phyloP scores from a whole-genome alignment of 2,113 vertebrate species.

The Suncus etruscus region DNA sequence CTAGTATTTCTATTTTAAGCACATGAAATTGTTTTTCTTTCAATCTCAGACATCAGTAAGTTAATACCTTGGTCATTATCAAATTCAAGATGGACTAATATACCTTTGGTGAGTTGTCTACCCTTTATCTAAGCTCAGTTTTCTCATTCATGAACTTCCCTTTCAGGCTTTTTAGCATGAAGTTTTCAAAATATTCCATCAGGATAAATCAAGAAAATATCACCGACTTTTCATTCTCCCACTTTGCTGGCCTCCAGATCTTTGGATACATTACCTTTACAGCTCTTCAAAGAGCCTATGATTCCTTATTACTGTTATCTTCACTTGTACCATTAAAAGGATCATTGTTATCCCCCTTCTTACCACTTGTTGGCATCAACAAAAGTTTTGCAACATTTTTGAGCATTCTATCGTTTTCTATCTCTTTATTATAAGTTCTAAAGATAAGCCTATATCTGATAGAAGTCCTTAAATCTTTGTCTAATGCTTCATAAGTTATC shows the following conservation, averaged over 20 bases:
- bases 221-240: not conserved
- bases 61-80: not conserved
- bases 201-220: not conserved
- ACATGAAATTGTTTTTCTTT: not conserved
- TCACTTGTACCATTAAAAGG: not conserved
- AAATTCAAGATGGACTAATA: not conserved
- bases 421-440: not conserved
- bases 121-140: not conserved
- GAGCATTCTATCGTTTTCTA: not conserved
- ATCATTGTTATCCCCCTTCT: not conserved
- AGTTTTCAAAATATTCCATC: not conserved
- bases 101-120: not conserved
- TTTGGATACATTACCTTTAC: not conserved
- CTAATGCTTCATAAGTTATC: not conserved
- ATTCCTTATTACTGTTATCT: not conserved
- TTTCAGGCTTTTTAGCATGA: not conserved
- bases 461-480: not conserved
- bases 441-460: not conserved
- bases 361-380: not conserved
- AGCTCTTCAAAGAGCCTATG: not conserved
- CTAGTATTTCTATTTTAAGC: not conserved
- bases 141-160: not conserved
- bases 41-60: not conserved
- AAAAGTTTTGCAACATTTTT: not conserved
- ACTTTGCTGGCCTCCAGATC: not conserved